Evolutionary conservation across 2,113 vertebrate species (phyloP).

Genomic region (Garra rufa): DNA sequence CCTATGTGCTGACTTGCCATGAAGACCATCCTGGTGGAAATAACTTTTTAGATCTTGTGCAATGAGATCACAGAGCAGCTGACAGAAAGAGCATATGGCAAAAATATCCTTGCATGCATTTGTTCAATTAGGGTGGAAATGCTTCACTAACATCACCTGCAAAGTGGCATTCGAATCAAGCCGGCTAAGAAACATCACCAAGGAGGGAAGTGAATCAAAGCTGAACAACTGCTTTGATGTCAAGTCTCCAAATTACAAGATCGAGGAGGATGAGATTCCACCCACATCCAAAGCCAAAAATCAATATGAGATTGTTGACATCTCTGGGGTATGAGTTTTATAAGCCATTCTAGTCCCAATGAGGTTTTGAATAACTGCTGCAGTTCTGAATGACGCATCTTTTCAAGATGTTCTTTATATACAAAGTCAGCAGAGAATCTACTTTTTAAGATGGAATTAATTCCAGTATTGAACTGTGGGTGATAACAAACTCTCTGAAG

Average conservation of each 20-base stretch:
- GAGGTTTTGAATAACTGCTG: background rate
- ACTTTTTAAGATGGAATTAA: background rate
- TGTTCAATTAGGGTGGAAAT: background rate
- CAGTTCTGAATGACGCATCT: background rate
- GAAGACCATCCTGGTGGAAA: background rate
- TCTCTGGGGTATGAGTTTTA: background rate
- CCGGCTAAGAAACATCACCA: background rate
- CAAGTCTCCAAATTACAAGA: background rate
- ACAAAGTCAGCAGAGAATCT: background rate
- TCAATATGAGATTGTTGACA: background rate
- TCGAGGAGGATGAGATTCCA: background rate
- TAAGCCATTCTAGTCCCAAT: background rate
- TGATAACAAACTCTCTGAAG: background rate
- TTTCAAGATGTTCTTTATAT: background rate
- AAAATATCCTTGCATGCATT: background rate
- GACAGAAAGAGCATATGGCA: background rate
- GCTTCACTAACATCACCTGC: background rate
- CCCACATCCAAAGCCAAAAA: background rate
- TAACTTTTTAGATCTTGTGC: background rate
- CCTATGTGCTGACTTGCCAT: background rate
- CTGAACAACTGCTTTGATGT: background rate
- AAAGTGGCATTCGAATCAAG: background rate
- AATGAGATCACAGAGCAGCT: background rate
- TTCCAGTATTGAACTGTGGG: background rate
- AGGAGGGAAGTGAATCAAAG: background rate